Base-by-base conservation (phyloP, 2,888 invertebrate species). In the Selenia dentaria region DNA sequence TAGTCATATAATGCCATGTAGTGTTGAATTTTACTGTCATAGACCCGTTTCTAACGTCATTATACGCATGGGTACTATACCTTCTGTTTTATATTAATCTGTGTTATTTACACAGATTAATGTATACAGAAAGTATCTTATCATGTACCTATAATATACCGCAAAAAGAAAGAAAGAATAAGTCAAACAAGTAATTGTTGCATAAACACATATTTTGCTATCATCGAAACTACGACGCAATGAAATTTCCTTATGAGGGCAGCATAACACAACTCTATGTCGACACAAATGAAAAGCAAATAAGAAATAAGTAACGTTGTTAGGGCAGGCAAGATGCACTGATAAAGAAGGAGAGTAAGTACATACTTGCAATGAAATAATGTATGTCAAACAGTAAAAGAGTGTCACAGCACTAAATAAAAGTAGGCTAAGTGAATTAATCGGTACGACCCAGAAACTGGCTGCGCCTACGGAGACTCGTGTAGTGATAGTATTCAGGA, bases 351-450 rank as follows among this genome's bases (percentile, higher is more conserved):
- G 67, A 67, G 69, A 67, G 63, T 69, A 64, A 68, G 64, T 71
- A 70, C 70, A 74, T 67, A 67, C 62, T 68, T 78, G 71, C 72
- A 67, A 69, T 71, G 72, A 74, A 82, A 79, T 75, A 70, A 80
- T 79, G 79, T 78, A 75, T 82, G 79, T 81, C 83, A 83, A 83
- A 83, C 72, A 76, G 76, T 77, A 48, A 79, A 82, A 79, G 79
- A 81, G 76, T 84, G 81, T 81, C 81, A 85, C 82, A 80, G 81
- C 72, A 73, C 74, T 77, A 75, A 78, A 83, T 76, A 82, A 85
- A 88, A 85, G 83, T 86, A 82, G 87, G 86, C 77, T 87, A 86
- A 86, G 82, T 85, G 79, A 82, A 83, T 83, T 82, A 84, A 79
- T 83, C 82, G 78, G 80, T 70, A 71, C 82, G 87, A 84, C 89